Evolutionary conservation across 2,888 invertebrate species (phyloP).

Genomic region (Mylabris sibirica): DNA sequence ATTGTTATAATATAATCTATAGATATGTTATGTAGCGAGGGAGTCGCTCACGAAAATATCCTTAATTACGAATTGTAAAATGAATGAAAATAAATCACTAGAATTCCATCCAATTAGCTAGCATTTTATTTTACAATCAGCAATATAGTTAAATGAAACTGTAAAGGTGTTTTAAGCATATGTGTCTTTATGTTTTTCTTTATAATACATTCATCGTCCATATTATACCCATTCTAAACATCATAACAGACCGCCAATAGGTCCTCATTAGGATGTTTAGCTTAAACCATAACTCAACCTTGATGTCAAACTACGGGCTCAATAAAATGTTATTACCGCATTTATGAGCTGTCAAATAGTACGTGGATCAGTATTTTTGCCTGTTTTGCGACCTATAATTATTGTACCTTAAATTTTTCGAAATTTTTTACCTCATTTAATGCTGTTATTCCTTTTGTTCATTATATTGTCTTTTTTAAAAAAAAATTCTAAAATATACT

Average conservation of each 20-base stretch:
- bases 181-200: conserved; percentile 32
- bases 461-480: conserved; percentile 21
- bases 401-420: conserved; percentile 46
- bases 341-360: conserved; percentile 53
- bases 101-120: conserved; percentile 31
- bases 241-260: conserved; percentile 48
- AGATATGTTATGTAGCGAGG: not conserved
- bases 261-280: conserved; percentile 55
- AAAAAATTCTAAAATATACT: conserved; percentile 25
- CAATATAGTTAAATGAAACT: conserved; percentile 35
- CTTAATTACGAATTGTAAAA: conserved; percentile 31
- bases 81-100: conserved; percentile 33
- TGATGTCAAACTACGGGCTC: conserved; percentile 53
- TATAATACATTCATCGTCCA: conserved; percentile 34
- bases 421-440: conserved; percentile 33
- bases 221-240: conserved; percentile 43
- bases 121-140: conserved; percentile 34
- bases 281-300: conserved; percentile 52
- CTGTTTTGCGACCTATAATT: conserved; percentile 52
- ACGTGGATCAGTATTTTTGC: conserved; percentile 37
- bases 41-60: not conserved
- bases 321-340: conserved; percentile 53
- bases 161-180: conserved; percentile 42
- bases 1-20: not conserved
- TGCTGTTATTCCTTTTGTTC: not conserved